Conservation (phyloP, 2,888 invertebrate genomes). For the Nymphalis c-album region DNA sequence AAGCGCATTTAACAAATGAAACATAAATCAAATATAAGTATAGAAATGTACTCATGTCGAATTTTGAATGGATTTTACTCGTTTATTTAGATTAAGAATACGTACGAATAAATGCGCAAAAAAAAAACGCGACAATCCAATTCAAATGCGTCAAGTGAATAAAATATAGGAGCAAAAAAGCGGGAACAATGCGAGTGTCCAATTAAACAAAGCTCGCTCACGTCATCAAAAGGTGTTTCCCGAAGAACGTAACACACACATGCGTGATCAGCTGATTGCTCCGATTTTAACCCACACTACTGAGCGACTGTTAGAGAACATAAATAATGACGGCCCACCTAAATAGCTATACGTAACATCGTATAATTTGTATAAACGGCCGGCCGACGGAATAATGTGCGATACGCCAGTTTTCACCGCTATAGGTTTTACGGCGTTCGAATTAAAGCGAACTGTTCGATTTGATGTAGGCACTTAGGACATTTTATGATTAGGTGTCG, state of each 20-base stretch:
- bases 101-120: slow-evolving; percentile 19
- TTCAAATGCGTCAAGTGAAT: slow-evolving; percentile 35
- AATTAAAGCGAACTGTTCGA: slow-evolving; percentile 65
- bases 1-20: not conserved
- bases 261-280: slow-evolving; percentile 81
- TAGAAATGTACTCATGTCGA: not conserved
- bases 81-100: slow-evolving; percentile 11
- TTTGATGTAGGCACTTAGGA: slow-evolving; percentile 57
- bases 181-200: slow-evolving; percentile 79
- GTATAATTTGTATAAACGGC: slow-evolving; percentile 78
- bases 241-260: slow-evolving; percentile 75
- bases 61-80: not conserved
- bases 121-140: slow-evolving; percentile 29
- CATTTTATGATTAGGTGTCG: slow-evolving; percentile 50
- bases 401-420: slow-evolving; percentile 70
- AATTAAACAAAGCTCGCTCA: slow-evolving; percentile 79
- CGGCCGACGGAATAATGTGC: slow-evolving; percentile 70
- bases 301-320: slow-evolving; percentile 79
- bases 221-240: slow-evolving; percentile 82
- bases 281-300: slow-evolving; percentile 81
- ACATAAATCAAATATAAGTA: too few species aligned
- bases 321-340: slow-evolving; percentile 81
- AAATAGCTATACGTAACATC: slow-evolving; percentile 78
- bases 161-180: slow-evolving; percentile 50
- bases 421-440: slow-evolving; percentile 64